Percentiles rank a stretch among this genome's conserved stretches.
Evolutionary conservation across 2,888 invertebrate species (phyloP).

Genomic region (Dichetophora obliterata): DNA sequence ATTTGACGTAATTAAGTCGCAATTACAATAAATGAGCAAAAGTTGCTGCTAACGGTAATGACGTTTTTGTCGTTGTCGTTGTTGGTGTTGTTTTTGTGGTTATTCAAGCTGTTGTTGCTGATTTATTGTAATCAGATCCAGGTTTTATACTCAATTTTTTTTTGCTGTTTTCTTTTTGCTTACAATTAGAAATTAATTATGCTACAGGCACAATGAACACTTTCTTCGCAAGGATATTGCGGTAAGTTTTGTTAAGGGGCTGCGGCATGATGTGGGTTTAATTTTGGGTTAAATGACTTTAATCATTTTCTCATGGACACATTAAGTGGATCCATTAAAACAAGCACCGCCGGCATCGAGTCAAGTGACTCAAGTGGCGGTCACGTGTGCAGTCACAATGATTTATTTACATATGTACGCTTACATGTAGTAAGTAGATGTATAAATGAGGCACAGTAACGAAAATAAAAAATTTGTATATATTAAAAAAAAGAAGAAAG

Average conservation of each 20-base stretch:
- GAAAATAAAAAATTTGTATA: conserved; percentile 44
- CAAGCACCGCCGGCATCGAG: conserved; percentile 33
- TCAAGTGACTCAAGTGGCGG: conserved; percentile 53
- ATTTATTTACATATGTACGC: conserved; percentile 55
- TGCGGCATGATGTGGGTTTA: neutral
- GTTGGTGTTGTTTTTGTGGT: neutral
- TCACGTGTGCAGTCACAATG: conserved; percentile 60
- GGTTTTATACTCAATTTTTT: neutral
- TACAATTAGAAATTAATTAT: conserved; percentile 63
- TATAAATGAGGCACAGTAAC: conserved; percentile 38
- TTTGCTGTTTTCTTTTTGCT: conserved; percentile 4
- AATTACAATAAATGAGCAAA: conserved; percentile 47
- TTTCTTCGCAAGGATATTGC: neutral
- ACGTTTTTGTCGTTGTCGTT: neutral
- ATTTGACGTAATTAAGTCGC: conserved; percentile 53
- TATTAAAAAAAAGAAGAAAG: conserved; percentile 56
- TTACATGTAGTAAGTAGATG: conserved; percentile 6
- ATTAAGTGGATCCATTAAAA: conserved; percentile 38
- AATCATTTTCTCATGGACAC: conserved; percentile 59
- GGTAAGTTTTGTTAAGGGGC: neutral
- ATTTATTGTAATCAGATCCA: neutral
- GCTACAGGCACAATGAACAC: conserved; percentile 10
- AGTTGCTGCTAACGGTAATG: conserved; percentile 4
- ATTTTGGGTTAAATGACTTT: conserved; percentile 64
- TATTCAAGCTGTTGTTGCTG: neutral